phyloP scores from a whole-genome alignment of 2,113 vertebrate species.

The Egretta garzetta region DNA sequence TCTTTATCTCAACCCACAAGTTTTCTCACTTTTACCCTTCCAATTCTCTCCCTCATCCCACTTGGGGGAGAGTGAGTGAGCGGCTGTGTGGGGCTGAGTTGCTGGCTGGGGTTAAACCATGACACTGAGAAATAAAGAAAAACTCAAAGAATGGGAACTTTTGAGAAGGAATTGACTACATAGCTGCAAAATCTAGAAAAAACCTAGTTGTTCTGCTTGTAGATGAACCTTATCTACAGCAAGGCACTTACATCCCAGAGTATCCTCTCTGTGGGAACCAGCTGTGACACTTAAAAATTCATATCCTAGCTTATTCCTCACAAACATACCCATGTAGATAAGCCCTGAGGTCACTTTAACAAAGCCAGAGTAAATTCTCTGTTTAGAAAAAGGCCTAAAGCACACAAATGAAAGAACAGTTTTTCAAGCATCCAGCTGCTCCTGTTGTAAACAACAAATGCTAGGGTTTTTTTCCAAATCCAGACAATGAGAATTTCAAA shows the following conservation, averaged over 20 bases:
- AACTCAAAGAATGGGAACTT: neutral
- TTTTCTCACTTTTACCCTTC: too few relatives aligned
- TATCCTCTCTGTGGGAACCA: neutral
- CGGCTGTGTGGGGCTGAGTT: too few relatives aligned
- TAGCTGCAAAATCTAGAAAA: neutral
- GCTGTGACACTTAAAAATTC: slow-evolving; percentile 51
- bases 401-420: slow-evolving; percentile 24
- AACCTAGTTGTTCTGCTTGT: neutral
- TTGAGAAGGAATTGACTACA: neutral
- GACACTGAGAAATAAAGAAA: neutral
- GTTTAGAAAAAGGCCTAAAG: slow-evolving; percentile 32
- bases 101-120: too few relatives aligned
- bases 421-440: slow-evolving; percentile 45
- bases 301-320: slow-evolving; percentile 15
- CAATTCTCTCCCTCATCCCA: too few relatives aligned
- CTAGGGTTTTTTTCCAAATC: neutral
- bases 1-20: too few relatives aligned
- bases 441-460: neutral
- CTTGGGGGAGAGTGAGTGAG: too few relatives aligned
- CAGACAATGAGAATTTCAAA: slow-evolving; percentile 36
- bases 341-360: slow-evolving; percentile 32
- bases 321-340: neutral
- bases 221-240: slow-evolving; percentile 21
- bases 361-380: slow-evolving; percentile 10
- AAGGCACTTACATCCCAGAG: neutral